These are phyloP conservation scores for Stegophylla sp. DNA, from an alignment of 2,888 invertebrate genomes.

Conservation along the genomic window DNA sequence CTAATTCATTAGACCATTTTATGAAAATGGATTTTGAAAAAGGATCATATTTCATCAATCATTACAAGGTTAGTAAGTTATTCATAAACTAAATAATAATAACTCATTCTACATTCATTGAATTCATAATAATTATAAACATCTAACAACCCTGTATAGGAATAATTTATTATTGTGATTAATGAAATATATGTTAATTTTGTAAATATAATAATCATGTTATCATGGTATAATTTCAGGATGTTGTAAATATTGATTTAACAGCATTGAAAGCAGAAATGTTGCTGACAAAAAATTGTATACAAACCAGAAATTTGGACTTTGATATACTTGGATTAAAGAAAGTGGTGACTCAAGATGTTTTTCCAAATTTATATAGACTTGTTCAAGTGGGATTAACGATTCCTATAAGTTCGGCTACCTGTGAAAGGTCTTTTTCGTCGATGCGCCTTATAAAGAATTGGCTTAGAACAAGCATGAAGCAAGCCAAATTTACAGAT, in stretches of 20 bases:
- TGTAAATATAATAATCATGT: not conserved
- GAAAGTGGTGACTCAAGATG: constrained; percentile 17
- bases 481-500: too few relatives aligned
- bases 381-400: too few relatives aligned
- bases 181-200: constrained; percentile 7
- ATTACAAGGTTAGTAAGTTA: constrained; percentile 27
- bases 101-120: constrained; percentile 2
- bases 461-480: too few relatives aligned
- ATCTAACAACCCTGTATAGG: not conserved
- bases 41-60: constrained; percentile 16
- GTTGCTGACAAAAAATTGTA: constrained; percentile 29
- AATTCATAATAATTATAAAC: constrained; percentile 1
- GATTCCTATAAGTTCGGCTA: too few relatives aligned
- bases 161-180: constrained; percentile 11
- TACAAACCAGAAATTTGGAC: constrained; percentile 29
- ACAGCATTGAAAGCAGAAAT: constrained; percentile 30
- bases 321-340: constrained; percentile 23
- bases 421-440: too few relatives aligned
- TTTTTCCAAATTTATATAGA: too few relatives aligned
- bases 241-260: constrained; percentile 32
- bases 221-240: not conserved
- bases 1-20: constrained; percentile 21
- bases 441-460: too few relatives aligned
- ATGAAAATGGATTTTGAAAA: constrained; percentile 23
- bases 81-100: constrained; percentile 3